Conservation (phyloP, 2,888 invertebrate genomes). For the Pseudoips prasinana region DNA sequence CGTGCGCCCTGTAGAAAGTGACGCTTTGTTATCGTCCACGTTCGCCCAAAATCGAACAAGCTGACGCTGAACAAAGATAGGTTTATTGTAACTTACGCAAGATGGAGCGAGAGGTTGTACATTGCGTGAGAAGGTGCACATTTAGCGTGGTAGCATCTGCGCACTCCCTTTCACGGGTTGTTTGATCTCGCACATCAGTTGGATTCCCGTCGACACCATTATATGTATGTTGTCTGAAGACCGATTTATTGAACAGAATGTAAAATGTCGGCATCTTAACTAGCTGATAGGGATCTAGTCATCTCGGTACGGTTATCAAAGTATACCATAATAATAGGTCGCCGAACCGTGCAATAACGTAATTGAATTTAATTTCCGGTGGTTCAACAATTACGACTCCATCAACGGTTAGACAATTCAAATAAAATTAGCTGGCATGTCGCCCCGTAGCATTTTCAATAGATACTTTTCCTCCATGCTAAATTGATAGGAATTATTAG, state of each 20-base stretch:
- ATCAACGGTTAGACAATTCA: too few species aligned
- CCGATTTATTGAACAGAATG: conserved; percentile 21
- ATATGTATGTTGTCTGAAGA: conserved; percentile 27
- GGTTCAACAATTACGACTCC: conserved; percentile 56
- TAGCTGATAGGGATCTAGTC: conserved; percentile 24
- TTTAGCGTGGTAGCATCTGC: conserved; percentile 49
- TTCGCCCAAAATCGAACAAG: conserved; percentile 66
- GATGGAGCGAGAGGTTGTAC: conserved; percentile 38
- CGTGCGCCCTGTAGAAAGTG: conserved; percentile 76
- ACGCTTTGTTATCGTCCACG: conserved; percentile 66
- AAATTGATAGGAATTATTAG: conserved; percentile 21
- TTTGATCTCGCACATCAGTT: conserved; percentile 49
- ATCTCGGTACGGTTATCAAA: conserved; percentile 32
- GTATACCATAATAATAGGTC: conserved; percentile 43
- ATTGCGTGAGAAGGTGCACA: conserved; percentile 39
- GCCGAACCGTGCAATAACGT: conserved; percentile 45
- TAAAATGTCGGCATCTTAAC: conserved; percentile 33
- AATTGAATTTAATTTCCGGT: conserved; percentile 63
- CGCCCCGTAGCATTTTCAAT: too few species aligned
- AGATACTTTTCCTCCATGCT: conserved; percentile 13
- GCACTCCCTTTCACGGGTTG: conserved; percentile 40
- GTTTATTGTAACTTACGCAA: conserved; percentile 15
- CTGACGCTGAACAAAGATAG: conserved; percentile 46
- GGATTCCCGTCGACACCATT: conserved; percentile 40
- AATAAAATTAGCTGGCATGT: too few species aligned